Conservation (phyloP, 2,113 vertebrate species). For the Neolamprologus fasciatus region DNA sequence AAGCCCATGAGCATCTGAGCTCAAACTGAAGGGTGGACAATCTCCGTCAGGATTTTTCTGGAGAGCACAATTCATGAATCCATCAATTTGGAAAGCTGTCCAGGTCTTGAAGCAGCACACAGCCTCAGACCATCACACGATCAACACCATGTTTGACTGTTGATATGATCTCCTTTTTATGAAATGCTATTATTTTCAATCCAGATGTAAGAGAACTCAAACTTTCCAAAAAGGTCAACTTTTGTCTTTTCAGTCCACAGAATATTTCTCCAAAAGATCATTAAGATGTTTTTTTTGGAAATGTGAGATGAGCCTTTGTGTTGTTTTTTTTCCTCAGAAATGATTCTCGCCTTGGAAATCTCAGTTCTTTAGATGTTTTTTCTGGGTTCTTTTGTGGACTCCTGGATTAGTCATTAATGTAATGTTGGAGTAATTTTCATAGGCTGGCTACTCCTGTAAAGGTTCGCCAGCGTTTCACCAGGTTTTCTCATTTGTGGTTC, state of each 20-base stretch:
- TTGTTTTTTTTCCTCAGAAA: neutral
- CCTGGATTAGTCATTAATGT: neutral
- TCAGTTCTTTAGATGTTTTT: neutral
- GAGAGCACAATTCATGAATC: neutral
- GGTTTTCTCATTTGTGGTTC: neutral
- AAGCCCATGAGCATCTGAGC: neutral
- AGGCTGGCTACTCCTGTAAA: neutral
- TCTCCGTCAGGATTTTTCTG: neutral
- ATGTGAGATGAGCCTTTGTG: neutral
- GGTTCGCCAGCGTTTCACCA: neutral
- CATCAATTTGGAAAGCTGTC: neutral
- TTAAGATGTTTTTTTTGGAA: neutral
- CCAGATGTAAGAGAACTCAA: neutral
- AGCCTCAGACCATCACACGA: neutral
- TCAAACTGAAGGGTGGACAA: neutral
- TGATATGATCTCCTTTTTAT: neutral
- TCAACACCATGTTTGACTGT: neutral
- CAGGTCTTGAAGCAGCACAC: neutral
- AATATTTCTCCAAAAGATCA: neutral
- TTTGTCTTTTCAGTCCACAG: neutral
- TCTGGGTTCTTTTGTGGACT: neutral
- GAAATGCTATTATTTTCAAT: neutral
- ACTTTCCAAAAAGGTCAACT: neutral
- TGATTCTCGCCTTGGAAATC: neutral
- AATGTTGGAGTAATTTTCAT: neutral